Percentiles rank a stretch among this genome's conserved stretches.
These are phyloP conservation scores for Schizotus pectinicornis DNA, from an alignment of 2,888 invertebrate species.

Conservation along the genomic window DNA sequence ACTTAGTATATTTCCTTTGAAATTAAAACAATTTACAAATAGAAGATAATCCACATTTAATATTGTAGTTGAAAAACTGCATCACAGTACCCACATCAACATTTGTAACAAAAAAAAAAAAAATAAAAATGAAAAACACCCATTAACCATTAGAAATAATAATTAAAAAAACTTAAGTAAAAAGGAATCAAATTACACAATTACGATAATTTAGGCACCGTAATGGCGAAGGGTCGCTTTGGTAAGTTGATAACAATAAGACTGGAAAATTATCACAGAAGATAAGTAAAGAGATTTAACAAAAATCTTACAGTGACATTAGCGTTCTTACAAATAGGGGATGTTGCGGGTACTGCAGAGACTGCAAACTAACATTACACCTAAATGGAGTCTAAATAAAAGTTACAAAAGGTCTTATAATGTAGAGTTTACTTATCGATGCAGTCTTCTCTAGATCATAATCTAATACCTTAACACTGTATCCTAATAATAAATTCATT, in stretches of 20 bases:
- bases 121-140: conserved; percentile 18
- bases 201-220: conserved; percentile 26
- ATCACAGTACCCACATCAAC: conserved; percentile 59
- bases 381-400: conserved; percentile 51
- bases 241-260: conserved; percentile 11
- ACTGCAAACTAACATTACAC: conserved; percentile 53
- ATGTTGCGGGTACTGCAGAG: conserved; percentile 56
- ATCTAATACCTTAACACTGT: conserved; percentile 56
- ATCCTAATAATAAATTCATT: conserved; percentile 60
- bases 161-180: conserved; percentile 7
- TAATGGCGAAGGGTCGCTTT: conserved; percentile 23
- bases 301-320: conserved; percentile 14
- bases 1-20: conserved; percentile 52
- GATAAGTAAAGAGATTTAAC: conserved; percentile 28
- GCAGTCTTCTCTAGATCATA: conserved; percentile 59
- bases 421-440: conserved; percentile 56
- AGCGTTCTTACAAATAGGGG: conserved; percentile 30
- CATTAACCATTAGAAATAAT: conserved; percentile 16
- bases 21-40: conserved; percentile 59
- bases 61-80: conserved; percentile 54
- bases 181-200: conserved; percentile 1
- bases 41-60: conserved; percentile 58
- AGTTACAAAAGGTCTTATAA: conserved; percentile 49
- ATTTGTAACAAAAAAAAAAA: conserved; percentile 35
- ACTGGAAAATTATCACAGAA: conserved; percentile 41